Evolutionary conservation across 2,888 invertebrate species (phyloP).

Genomic region (Sarcophaga caerulescens): DNA sequence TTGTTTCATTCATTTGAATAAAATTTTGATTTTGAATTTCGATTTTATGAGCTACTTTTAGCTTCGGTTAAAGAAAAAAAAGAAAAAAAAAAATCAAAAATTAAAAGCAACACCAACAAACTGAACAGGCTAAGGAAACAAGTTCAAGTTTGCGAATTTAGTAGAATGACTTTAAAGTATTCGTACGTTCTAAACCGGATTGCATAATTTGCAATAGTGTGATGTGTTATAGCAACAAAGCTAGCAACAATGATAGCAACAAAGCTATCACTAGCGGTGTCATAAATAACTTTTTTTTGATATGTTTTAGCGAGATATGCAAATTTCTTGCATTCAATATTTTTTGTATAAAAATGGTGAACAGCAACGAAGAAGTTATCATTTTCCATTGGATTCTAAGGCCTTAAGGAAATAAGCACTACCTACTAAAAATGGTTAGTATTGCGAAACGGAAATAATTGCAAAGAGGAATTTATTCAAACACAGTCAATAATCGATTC

Average conservation of each 20-base stretch:
- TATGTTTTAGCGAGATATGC: slow-evolving; percentile 55
- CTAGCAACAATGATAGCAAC: slow-evolving; percentile 14
- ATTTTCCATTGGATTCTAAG: slow-evolving; percentile 75
- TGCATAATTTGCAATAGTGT: slow-evolving; percentile 37
- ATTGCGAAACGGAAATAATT: not conserved
- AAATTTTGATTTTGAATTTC: not conserved
- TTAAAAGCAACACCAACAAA: not conserved
- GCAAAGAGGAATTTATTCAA: not conserved
- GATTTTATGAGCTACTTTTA: slow-evolving; percentile 9
- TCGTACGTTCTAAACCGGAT: slow-evolving; percentile 54
- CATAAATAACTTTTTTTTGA: slow-evolving; percentile 65
- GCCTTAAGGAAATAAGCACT: slow-evolving; percentile 73
- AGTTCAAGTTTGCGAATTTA: slow-evolving; percentile 16
- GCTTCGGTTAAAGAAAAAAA: not conserved
- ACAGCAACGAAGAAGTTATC: slow-evolving; percentile 71
- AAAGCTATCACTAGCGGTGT: slow-evolving; percentile 6
- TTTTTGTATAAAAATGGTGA: slow-evolving; percentile 76
- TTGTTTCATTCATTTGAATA: slow-evolving; percentile 32
- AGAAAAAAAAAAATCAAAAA: no score
- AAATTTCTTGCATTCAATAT: slow-evolving; percentile 66
- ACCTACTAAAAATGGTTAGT: slow-evolving; percentile 72
- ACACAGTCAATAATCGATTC: not conserved
- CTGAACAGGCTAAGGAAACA: slow-evolving; percentile 7
- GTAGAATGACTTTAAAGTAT: slow-evolving; percentile 1
- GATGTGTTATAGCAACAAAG: not conserved